These are phyloP conservation scores for Chionis minor DNA, from an alignment of 2,113 vertebrate species.

Conservation along the genomic window DNA sequence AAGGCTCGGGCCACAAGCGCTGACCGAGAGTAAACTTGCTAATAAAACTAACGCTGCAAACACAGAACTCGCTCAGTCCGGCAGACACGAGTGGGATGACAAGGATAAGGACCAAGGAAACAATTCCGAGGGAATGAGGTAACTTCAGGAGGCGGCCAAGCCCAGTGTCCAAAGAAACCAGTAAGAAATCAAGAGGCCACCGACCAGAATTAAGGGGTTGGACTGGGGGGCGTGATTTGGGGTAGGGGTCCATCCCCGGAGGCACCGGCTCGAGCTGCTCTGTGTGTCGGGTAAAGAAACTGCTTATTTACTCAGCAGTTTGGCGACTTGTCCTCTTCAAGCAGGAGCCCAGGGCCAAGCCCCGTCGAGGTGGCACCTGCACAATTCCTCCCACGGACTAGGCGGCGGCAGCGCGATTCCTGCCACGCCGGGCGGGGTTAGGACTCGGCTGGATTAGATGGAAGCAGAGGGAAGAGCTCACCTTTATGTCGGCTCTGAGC, in stretches of 20 bases:
- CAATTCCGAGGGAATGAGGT: neutral
- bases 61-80: no score
- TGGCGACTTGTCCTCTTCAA: fast-evolving
- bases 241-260: neutral
- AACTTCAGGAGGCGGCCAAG: neutral
- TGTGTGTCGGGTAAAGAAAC: neutral
- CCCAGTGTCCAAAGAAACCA: neutral
- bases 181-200: neutral
- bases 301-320: fast-evolving
- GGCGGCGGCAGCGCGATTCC: neutral
- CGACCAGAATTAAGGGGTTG: neutral
- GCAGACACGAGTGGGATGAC: fast-evolving
- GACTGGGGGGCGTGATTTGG: fast-evolving
- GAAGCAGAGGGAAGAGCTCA: neutral
- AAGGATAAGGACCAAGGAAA: neutral
- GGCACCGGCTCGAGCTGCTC: neutral
- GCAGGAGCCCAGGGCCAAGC: neutral
- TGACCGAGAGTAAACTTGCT: neutral
- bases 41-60: neutral
- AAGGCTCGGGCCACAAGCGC: neutral
- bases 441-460: neutral
- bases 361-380: neutral
- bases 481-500: slow-evolving; percentile 94
- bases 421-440: neutral
- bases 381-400: neutral